Evolutionary conservation across 2,113 vertebrate genomes (phyloP), one percentile per base, ranked within the genome.

Genomic region (Gavia stellata): DNA sequence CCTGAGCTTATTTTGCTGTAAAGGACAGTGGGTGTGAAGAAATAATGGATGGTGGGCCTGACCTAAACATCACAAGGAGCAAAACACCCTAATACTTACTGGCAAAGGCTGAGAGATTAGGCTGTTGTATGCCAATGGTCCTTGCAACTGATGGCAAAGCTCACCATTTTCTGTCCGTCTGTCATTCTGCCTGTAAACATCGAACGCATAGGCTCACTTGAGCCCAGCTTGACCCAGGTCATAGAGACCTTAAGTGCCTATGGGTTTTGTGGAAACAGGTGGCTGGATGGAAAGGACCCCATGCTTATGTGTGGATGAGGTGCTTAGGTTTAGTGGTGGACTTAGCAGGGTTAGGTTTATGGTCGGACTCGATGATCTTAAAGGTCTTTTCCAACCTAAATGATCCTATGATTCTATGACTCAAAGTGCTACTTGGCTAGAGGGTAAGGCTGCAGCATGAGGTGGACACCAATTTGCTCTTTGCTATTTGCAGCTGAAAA

Each of bases 161-260:
- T 91, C 25, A 55, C 18, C 3, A 14, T 79, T 81, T 56, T 62
- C 55, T 86, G 31, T 50, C 45, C 0, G 0, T 75, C 49, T 44
- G 29, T 56, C 47, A 88, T 93, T 77, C 59, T 86, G n/a, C 17
- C 38, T 75, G 12, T 56, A 83, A 62, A 24, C 5, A 1, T 12
- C 0, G 0, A 91, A 63, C 8, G 10, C 42, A 18, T 0, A 7
- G 40, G 29, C 20, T 86, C 61, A 36, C 33, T 47, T 79, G n/a
- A 91, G 47, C 34, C 33, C 50, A 74, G 16, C 34, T 67, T 74
- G 23, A 63, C 73, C 12, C 14, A 23, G 10, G 25, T 38, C 7
- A 1, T 7, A 55, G 40, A 67, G 8, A 58, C 28, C 45, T 56
- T 36, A 33, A 52, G 36, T 45, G 92, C 21, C 61, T 50, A 4